Conservation (phyloP, 2,113 vertebrate genomes). For the Pollimyrus isidori region DNA sequence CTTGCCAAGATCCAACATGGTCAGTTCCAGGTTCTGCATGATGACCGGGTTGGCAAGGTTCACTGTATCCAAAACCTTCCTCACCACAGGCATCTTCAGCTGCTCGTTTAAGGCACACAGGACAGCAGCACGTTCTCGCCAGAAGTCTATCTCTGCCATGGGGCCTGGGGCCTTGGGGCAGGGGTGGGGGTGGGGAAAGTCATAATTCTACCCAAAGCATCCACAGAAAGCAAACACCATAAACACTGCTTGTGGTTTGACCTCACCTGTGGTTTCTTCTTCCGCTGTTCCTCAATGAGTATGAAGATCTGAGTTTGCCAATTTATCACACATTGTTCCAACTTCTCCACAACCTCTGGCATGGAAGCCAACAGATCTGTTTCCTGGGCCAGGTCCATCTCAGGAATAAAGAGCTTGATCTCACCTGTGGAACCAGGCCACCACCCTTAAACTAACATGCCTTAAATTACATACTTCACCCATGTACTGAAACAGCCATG, state of each 20-base stretch:
- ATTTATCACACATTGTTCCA: constrained; percentile 71
- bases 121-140: constrained; percentile 67
- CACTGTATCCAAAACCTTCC: constrained; percentile 69
- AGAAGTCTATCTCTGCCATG: constrained; percentile 76
- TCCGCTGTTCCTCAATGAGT: constrained; percentile 63
- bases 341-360: constrained; percentile 51
- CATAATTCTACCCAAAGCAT: neutral
- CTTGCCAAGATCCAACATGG: constrained; percentile 64
- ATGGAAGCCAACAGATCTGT: constrained; percentile 48
- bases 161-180: constrained; percentile 65
- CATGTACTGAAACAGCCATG: neutral
- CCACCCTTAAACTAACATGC: neutral
- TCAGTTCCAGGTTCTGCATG: constrained; percentile 57
- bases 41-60: constrained; percentile 51
- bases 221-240: neutral
- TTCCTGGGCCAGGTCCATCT: constrained; percentile 61
- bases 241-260: neutral
- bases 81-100: constrained; percentile 64
- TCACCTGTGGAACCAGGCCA: constrained; percentile 48
- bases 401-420: constrained; percentile 70
- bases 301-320: constrained; percentile 78
- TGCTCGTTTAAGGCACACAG: constrained; percentile 71
- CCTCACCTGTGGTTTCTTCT: constrained; percentile 74
- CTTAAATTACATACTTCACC: neutral
- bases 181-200: neutral